Percentiles rank a stretch among this genome's conserved stretches.
Evolutionary conservation across 2,888 invertebrate genomes (phyloP).

Genomic region (Epicampocera succincta): DNA sequence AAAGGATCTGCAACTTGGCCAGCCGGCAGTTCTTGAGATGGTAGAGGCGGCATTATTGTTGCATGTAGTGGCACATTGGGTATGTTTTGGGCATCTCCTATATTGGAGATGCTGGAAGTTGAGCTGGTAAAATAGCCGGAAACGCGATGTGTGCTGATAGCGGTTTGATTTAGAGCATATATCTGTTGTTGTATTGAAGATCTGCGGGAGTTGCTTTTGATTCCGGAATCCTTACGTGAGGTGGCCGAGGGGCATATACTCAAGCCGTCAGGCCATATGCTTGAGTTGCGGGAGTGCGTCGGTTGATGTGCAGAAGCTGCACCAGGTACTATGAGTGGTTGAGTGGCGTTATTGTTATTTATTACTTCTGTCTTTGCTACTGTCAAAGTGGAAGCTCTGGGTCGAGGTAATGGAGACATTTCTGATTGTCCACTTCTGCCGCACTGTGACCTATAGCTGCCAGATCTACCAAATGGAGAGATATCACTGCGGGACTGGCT

Average conservation of each 20-base stretch:
- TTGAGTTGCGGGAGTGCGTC: constrained; percentile 76
- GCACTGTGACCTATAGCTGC: constrained; percentile 87
- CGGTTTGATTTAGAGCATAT: constrained; percentile 85
- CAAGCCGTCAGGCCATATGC: constrained; percentile 84
- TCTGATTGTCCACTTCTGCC: constrained; percentile 84
- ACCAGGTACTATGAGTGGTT: constrained; percentile 56
- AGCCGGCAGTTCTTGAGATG: constrained; percentile 76
- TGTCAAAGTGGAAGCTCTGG: constrained; percentile 81
- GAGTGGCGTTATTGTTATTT: constrained; percentile 37
- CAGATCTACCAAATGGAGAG: constrained; percentile 86
- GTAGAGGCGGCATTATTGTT: constrained; percentile 67
- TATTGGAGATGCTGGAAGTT: constrained; percentile 85
- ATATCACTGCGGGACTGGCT: constrained; percentile 89
- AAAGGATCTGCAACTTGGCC: constrained; percentile 85
- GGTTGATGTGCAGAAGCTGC: constrained; percentile 56
- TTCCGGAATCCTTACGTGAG: constrained; percentile 94
- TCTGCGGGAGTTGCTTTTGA: constrained; percentile 91
- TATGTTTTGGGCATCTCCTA: constrained; percentile 74
- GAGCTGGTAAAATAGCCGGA: constrained; percentile 95
- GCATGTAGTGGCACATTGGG: constrained; percentile 81
- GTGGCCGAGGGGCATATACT: constrained; percentile 90
- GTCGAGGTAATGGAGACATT: constrained; percentile 81
- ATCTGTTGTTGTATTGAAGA: constrained; percentile 94
- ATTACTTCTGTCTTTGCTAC: constrained; percentile 64
- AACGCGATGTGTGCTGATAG: constrained; percentile 90